Percentiles rank a stretch among this genome's conserved stretches.
Conservation (phyloP, 2,797 vertebrate genomes). For the Hipposideros larvatus region DNA sequence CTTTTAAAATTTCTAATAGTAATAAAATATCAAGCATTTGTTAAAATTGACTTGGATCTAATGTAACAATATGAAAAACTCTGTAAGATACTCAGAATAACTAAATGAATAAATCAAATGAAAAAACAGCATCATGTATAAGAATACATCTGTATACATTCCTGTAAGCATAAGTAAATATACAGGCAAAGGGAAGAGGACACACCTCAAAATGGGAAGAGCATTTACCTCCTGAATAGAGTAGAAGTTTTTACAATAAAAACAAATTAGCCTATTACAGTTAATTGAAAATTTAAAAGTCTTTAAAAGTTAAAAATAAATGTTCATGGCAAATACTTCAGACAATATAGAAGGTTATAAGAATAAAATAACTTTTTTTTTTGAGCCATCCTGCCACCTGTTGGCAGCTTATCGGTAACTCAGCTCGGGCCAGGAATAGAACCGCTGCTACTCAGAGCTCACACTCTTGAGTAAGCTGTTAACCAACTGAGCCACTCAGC, state of each 20-base stretch:
- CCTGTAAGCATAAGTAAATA: not conserved
- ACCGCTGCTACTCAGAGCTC: too few relatives aligned
- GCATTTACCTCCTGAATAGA: not conserved
- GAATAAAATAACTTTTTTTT: not conserved
- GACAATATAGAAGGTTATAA: not conserved
- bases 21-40: not conserved
- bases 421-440: too few relatives aligned
- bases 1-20: not conserved
- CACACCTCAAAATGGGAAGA: not conserved
- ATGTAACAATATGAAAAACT: constrained; percentile 7
- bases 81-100: not conserved
- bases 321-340: not conserved
- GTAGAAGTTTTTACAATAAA: not conserved
- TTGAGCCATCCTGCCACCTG: too few relatives aligned
- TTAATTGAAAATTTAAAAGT: not conserved
- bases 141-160: not conserved
- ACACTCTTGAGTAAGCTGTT: too few relatives aligned
- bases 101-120: not conserved
- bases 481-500: too few relatives aligned
- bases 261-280: not conserved
- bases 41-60: constrained; percentile 27
- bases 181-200: not conserved
- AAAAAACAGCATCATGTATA: not conserved
- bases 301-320: not conserved
- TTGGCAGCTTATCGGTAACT: too few relatives aligned